Percentiles rank a stretch among this genome's conserved stretches.
Evolutionary conservation across 2,888 invertebrate genomes (phyloP).

Genomic region (Tolmerus cingulatus): DNA sequence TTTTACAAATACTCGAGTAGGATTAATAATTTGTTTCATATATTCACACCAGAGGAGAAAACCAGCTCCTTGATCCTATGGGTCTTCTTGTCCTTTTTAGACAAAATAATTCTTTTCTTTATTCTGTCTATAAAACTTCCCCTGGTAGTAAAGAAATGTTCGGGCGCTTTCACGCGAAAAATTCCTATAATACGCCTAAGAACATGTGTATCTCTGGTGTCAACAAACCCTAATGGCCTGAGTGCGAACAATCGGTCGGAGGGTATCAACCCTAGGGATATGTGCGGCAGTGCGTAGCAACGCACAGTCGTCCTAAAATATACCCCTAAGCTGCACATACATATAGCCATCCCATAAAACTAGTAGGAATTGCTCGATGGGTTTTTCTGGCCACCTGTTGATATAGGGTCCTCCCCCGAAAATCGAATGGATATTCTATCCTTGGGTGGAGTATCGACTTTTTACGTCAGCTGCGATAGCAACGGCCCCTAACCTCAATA

Average conservation of each 20-base stretch:
- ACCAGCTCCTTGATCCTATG: background rate
- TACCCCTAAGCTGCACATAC: background rate
- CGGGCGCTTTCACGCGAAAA: background rate
- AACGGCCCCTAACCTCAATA: slow-evolving; percentile 63
- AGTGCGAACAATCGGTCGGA: background rate
- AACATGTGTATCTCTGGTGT: slow-evolving; percentile 19
- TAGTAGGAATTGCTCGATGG: background rate
- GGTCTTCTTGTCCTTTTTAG: background rate
- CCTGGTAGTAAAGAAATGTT: background rate
- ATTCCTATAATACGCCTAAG: background rate
- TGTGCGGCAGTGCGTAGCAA: background rate
- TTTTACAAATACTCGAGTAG: background rate
- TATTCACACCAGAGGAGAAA: background rate
- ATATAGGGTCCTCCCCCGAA: background rate
- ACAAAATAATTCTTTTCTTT: background rate
- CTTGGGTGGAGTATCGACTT: slow-evolving; percentile 23
- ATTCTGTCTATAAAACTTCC: background rate
- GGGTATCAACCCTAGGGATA: slow-evolving; percentile 2
- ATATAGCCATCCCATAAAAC: background rate
- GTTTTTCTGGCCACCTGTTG: slow-evolving; percentile 16
- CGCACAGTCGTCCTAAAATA: background rate
- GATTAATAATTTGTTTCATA: background rate
- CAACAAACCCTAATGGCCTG: slow-evolving; percentile 10
- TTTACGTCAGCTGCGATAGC: slow-evolving; percentile 55
- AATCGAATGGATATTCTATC: background rate